Conservation (phyloP, 2,113 vertebrate genomes). For the Atrichornis clamosus region DNA sequence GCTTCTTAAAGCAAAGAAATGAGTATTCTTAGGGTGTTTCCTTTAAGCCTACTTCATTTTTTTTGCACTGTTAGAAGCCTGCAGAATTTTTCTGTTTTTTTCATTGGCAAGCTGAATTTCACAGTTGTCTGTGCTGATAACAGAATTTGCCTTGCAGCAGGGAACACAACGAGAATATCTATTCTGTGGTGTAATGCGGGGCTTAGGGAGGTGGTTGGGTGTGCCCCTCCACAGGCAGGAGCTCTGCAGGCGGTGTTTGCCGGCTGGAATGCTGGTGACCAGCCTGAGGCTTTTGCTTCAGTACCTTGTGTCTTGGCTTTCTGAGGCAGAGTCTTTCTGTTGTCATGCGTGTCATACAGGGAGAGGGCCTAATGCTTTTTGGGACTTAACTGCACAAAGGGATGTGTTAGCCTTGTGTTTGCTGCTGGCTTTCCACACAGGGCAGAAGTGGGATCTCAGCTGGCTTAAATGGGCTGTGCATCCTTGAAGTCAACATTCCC, state of each 20-base stretch:
- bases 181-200: background rate
- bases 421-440: background rate
- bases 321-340: background rate
- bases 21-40: background rate
- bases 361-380: background rate
- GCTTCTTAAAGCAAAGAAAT: background rate
- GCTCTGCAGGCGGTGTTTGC: background rate
- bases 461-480: background rate
- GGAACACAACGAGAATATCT: fast-evolving
- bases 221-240: background rate
- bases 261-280: background rate
- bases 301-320: background rate
- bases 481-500: background rate
- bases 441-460: background rate
- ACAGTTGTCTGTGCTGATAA: background rate
- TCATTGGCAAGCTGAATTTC: background rate
- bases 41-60: background rate
- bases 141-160: background rate
- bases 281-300: background rate
- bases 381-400: background rate
- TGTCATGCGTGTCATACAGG: background rate
- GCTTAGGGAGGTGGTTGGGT: background rate
- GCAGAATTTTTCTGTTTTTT: background rate
- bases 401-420: background rate
- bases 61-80: background rate